Evolutionary conservation across 1,140 invertebrate species (phyloP), one percentile per base, ranked within the genome.

Genomic region (Drosophila micromelanica): DNA sequence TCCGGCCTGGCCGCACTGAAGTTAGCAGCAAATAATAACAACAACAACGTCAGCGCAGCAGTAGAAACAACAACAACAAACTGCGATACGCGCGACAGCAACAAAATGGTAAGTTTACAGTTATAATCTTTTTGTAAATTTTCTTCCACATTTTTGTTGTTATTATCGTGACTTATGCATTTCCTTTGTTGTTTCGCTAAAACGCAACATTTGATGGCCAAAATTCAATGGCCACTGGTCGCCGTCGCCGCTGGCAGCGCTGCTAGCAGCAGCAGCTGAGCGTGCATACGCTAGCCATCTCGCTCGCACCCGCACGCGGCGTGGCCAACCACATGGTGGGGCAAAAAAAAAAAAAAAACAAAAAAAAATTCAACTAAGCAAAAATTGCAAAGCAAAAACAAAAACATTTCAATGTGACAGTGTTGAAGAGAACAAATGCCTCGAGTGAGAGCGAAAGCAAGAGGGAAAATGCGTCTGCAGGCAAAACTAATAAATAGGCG

Each of bases 301-400:
- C 70, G 45, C 57, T 76, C 40, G 17, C 74, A 46, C 70, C 20
- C 40, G 20, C 35, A 42, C 13, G 40, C 11, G 62, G 57, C 56
- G 51, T 73, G 38, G 30, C 51, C 70, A 55, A 40, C 73, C 70
- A 76, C 73, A 76, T 76, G 73, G 73, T 75, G 55, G 30, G 54
- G 48, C 54, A 42, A 17, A 49, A 43, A 60, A 60, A 52, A 27
- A 61, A 60, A 61, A 49, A 49, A 67, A 48, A 23, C 40, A n/a
- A n/a, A n/a, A n/a, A n/a, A n/a, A n/a, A n/a, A n/a, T n/a, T n/a
- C 12, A 57, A 45, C 35, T 35, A 17, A 43, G 35, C 13, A 40
- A 30, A 56, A 56, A 42, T 56, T n/a, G 38, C 17, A 42, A 72
- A 51, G 52, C 62, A 73, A 76, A 51, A 76, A 73, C 74, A 76